Evolutionary conservation across 2,797 vertebrate genomes (phyloP), one percentile per base, ranked within the genome.

Genomic region (Xenopus petersii): DNA sequence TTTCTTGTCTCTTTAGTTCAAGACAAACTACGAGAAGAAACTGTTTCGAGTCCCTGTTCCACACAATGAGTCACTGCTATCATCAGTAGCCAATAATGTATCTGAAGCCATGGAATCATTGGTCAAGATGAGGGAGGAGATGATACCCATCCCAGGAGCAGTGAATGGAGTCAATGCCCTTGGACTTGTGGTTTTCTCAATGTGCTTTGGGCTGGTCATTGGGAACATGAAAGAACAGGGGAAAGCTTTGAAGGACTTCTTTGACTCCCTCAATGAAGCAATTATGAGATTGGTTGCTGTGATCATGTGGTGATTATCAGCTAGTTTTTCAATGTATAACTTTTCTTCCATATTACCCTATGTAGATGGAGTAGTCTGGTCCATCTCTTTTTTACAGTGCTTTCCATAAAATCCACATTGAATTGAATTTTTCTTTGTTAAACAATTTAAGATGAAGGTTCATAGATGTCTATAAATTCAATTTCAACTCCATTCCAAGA

Each of bases 221-320:
- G 96, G 97, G 80, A 97, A 91, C 85, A 98, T 98, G 96, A 98
- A 94, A 85, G 95, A 98, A 83, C 94, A 98, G 82, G 97, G 96
- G 17, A 93, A 94, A 80, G 87, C 95, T 15, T 82, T 98, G 48
- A 91, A 87, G 77, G 95, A 96, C 1, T 98, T 99, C 90, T 99
- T 99, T 36, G 93, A 99, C 85, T 91, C 92, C 77, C 94, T 99
- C 71, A 99, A 99, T 1, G 97, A 99, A 83, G 95, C 96, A 71
- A 98, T 99, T 88, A 98, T 99, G 97, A 89, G 91, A 73, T 83
- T 99, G 84, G 97, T 99, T 8, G 92, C 95, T 12, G 93, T 99
- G 81, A 95, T 98, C 77, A 98, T 98, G 96, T 99, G 97, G 96
- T 99, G 88, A 84, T 92, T 88, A 64, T 66, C 49, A 56, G 54